Base-by-base conservation (phyloP, 2,113 vertebrate species). In the Cariama cristata region DNA sequence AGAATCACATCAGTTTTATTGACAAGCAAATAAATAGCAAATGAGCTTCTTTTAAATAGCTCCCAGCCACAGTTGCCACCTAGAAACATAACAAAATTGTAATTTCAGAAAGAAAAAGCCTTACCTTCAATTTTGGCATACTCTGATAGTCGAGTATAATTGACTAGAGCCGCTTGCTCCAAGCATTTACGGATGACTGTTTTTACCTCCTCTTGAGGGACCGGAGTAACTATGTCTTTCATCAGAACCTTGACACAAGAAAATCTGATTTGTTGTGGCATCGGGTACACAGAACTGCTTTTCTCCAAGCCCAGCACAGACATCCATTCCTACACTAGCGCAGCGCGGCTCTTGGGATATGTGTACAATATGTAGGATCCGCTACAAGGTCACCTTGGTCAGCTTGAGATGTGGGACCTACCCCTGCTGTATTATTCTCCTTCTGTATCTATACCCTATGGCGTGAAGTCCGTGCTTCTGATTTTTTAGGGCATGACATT, bases 51-150 rank as follows among this genome's bases (percentile, higher is more conserved):
- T 95, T 95, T 72, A 94, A 97, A 91, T 96, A 82, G 86, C 97
- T 95, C 67, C 93, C 81, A 97, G 96, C 74, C 95, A 96, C 87
- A 88, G 95, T 62, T 96, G 95, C 86, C 79, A 7, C 76, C 89
- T 91, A 96, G 95, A 98, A 97, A 90, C 49, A 81, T 50, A 97
- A 74, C 32, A 95, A 96, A 87, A 95, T 44, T 55, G 64, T 96
- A 98, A 97, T 95, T 81, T 94, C 90, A 97, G 90, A 96, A 52
- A 95, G 90, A 95, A 96, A 97, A 82, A 77, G 80, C 95, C 98
- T 98, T 99, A 99, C 99, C 99, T 99, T 99, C 99, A 53, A 99
- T 98, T 99, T 99, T 99, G 98, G 99, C 99, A 95, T 99, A 99
- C 95, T 99, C 99, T 67, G 99, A 99, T 66, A 99, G 98, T 67